Evolutionary conservation across 2,113 vertebrate genomes (phyloP).

Genomic region (Pycnonotus jocosus): DNA sequence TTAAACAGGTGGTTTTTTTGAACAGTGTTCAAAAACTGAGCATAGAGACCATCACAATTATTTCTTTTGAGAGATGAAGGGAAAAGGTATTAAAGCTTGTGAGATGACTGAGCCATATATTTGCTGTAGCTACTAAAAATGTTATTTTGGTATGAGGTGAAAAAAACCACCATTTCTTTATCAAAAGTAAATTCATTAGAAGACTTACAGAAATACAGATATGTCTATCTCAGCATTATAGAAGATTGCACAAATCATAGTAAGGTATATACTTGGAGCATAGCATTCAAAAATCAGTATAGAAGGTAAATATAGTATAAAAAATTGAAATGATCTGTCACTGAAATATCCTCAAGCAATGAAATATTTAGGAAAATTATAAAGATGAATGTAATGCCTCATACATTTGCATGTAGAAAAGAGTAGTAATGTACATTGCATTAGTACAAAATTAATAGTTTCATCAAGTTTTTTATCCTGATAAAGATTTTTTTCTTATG

Average conservation of each 20-base stretch:
- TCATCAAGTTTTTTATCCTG: constrained; percentile 55
- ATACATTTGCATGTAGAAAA: constrained; percentile 36
- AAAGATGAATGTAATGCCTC: constrained; percentile 36
- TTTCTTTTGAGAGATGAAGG: background rate
- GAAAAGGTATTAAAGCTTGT: background rate
- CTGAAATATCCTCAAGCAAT: constrained; percentile 6
- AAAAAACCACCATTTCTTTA: background rate
- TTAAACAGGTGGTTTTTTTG: background rate
- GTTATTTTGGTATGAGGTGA: background rate
- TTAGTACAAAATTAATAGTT: constrained; percentile 57
- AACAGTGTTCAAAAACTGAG: background rate
- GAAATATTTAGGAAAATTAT: constrained; percentile 62
- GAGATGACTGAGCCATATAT: background rate
- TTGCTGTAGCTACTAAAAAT: background rate
- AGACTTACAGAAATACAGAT: background rate
- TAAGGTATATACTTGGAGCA: background rate
- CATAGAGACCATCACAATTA: background rate
- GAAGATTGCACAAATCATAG: background rate
- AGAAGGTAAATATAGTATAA: constrained; percentile 40
- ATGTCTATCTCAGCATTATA: background rate
- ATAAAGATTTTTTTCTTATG: constrained; percentile 43
- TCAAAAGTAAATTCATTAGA: background rate
- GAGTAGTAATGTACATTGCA: constrained; percentile 35
- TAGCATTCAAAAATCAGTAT: background rate
- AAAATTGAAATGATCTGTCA: constrained; percentile 10